Conservation (phyloP, 2,888 invertebrate genomes). For the Peribatodes rhomboidaria region DNA sequence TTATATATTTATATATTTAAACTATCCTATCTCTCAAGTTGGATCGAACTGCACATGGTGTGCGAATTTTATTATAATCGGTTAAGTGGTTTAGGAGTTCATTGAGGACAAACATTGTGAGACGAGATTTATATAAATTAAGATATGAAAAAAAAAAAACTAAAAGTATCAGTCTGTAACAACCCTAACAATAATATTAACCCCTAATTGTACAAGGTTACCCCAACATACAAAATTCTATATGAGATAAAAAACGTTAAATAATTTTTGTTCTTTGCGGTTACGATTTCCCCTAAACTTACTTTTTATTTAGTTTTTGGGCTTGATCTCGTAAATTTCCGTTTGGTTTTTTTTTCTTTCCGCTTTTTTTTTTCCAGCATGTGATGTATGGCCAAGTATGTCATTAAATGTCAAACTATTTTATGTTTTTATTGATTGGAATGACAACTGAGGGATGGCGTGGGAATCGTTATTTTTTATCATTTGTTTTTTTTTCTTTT, state of each 20-base stretch:
- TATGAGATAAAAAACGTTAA: slow-evolving; percentile 26
- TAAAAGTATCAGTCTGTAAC: neutral
- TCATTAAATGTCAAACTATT: slow-evolving; percentile 83
- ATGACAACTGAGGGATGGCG: slow-evolving; percentile 62
- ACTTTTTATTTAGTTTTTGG: slow-evolving; percentile 59
- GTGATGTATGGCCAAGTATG: slow-evolving; percentile 67
- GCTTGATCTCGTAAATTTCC: slow-evolving; percentile 65
- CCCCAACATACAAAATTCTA: neutral
- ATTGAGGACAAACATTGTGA: too few species aligned
- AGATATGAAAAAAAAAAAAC: neutral
- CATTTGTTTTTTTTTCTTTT: slow-evolving; percentile 34
- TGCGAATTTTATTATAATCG: too few species aligned
- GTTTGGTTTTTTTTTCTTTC: slow-evolving; percentile 45
- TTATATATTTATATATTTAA: too few species aligned
- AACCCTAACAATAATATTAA: slow-evolving; percentile 6
- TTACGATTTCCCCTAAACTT: slow-evolving; percentile 61
- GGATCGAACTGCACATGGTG: too few species aligned
- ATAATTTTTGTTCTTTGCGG: slow-evolving; percentile 65
- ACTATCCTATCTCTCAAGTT: too few species aligned
- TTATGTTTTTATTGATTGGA: slow-evolving; percentile 76
- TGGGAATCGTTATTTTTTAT: slow-evolving; percentile 67
- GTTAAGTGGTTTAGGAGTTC: too few species aligned
- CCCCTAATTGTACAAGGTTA: slow-evolving; percentile 3
- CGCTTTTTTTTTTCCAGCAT: slow-evolving; percentile 48
- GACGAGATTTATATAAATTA: too few species aligned